Percentiles rank a stretch among this genome's conserved stretches.
Evolutionary conservation across 1,140 invertebrate species (phyloP).

Genomic region (Calliopsis andreniformis): DNA sequence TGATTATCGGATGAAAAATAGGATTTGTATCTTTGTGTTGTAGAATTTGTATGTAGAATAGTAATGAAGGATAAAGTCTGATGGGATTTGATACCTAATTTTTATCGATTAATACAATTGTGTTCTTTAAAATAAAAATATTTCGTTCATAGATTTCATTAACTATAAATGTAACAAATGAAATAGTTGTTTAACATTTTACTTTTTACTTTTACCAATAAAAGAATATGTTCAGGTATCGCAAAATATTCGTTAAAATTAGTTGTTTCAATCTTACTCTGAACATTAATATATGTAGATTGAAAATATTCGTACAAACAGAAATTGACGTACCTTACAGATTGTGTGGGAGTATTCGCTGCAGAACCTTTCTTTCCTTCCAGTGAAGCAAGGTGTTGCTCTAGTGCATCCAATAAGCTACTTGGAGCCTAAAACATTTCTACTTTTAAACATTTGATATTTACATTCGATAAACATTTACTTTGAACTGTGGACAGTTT

Average conservation of each 20-base stretch:
- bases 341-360: slow-evolving; percentile 91
- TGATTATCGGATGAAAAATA: slow-evolving; percentile 41
- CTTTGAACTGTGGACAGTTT: too few species aligned
- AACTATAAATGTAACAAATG: background rate
- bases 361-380: slow-evolving; percentile 96
- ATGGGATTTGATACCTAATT: slow-evolving; percentile 28
- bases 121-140: slow-evolving; percentile 8
- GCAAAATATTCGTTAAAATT: slow-evolving; percentile 37
- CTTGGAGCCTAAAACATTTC: slow-evolving; percentile 90
- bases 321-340: slow-evolving; percentile 85
- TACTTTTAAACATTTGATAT: background rate
- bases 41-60: slow-evolving; percentile 32
- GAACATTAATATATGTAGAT: slow-evolving; percentile 41
- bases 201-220: slow-evolving; percentile 16
- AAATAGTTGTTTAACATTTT: background rate
- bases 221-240: slow-evolving; percentile 16
- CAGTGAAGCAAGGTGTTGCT: slow-evolving; percentile 95
- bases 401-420: slow-evolving; percentile 97
- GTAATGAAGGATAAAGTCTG: slow-evolving; percentile 44
- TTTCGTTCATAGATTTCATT: background rate
- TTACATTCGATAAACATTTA: too few species aligned
- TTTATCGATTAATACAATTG: slow-evolving; percentile 5
- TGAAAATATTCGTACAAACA: background rate
- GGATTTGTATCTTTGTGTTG: slow-evolving; percentile 35
- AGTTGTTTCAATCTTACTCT: slow-evolving; percentile 43